A percentile compares a stretch with the other conserved stretches of the same genome.
These are phyloP conservation scores for Gadopsis bispinosus DNA, from an alignment of 2,797 vertebrate species.

Conservation along the genomic window DNA sequence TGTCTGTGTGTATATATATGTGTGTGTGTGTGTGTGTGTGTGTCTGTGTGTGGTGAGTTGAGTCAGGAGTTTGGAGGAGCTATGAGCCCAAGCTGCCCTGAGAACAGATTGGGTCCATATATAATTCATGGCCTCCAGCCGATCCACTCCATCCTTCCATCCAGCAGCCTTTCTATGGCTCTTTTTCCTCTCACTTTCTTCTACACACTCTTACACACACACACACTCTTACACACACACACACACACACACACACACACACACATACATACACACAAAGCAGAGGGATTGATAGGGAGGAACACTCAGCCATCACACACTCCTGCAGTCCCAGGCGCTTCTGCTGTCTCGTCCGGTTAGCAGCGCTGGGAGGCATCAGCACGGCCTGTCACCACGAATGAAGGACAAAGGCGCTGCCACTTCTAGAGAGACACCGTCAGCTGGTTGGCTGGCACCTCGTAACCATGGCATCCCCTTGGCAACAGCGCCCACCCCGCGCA, in stretches of 20 bases:
- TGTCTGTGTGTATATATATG: constrained; percentile 3
- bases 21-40: constrained; percentile 32
- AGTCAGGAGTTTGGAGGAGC: constrained; percentile 80
- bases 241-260: constrained; percentile 45
- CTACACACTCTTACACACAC: constrained; percentile 49
- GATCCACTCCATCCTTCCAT: constrained; percentile 85
- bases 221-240: constrained; percentile 48
- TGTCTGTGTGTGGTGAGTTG: constrained; percentile 55
- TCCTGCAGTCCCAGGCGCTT: constrained; percentile 58
- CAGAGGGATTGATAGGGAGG: constrained; percentile 67
- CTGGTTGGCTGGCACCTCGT: constrained; percentile 83
- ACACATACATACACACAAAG: constrained; percentile 47
- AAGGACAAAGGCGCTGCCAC: constrained; percentile 78
- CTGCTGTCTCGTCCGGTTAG: constrained; percentile 78
- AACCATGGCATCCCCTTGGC: constrained; percentile 85
- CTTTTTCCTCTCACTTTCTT: constrained; percentile 58
- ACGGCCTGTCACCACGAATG: constrained; percentile 74
- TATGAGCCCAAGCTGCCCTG: constrained; percentile 75
- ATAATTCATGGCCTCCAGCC: constrained; percentile 88
- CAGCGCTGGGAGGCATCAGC: constrained; percentile 70
- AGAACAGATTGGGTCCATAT: constrained; percentile 86
- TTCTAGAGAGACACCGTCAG: constrained; percentile 73
- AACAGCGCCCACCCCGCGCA: constrained; percentile 71
- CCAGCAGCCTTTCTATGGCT: constrained; percentile 66
- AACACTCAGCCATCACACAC: constrained; percentile 66